Percentiles rank a stretch among this genome's conserved stretches.
phyloP scores from a whole-genome alignment of 2,113 vertebrate species.

The Macaca nemestrina region DNA sequence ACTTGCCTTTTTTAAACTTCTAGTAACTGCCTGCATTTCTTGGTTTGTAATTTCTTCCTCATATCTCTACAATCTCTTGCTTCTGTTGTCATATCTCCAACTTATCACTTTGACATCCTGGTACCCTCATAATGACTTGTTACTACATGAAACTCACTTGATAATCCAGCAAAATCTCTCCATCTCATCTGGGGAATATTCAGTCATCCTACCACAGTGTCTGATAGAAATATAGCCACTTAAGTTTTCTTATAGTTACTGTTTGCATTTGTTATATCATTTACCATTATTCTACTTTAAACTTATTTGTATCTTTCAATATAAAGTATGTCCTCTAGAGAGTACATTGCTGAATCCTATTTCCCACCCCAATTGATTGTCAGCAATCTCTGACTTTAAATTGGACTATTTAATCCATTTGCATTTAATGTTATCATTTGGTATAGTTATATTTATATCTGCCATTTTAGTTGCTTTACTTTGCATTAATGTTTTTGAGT shows the following conservation, averaged over 20 bases:
- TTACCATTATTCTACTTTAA: background rate
- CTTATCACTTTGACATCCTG: background rate
- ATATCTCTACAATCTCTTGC: background rate
- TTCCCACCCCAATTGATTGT: background rate
- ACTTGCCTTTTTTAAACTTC: no score
- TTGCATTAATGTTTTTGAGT: no score
- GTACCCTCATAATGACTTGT: background rate
- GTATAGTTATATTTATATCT: background rate
- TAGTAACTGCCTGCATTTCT: background rate
- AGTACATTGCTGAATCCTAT: no score
- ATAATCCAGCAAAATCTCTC: background rate
- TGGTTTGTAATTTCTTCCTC: background rate
- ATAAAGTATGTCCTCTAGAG: no score
- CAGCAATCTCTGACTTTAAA: no score
- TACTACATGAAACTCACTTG: no score
- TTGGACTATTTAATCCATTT: no score
- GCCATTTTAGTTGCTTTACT: background rate
- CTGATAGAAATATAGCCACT: background rate
- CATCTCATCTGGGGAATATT: background rate
- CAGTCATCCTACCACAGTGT: background rate
- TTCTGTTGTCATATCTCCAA: background rate
- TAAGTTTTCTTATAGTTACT: background rate
- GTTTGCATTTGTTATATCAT: background rate
- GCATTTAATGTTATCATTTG: no score
- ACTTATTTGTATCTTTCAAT: no score